These are phyloP conservation scores for Cepaea hortensis DNA, from an alignment of 2,888 invertebrate genomes.

Conservation along the genomic window DNA sequence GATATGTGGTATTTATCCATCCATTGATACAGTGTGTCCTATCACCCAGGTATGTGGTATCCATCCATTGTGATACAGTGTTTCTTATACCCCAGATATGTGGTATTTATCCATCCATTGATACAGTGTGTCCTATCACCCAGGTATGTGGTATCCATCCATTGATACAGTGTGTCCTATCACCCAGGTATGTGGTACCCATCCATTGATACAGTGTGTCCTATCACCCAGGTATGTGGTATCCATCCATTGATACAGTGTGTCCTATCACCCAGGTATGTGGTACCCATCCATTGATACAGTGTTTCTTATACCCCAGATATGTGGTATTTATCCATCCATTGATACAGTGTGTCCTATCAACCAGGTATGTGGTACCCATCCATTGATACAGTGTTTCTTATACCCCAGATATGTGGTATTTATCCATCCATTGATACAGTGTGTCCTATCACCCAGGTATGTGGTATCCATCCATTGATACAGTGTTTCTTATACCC, in stretches of 20 bases:
- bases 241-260: background rate
- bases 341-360: too few relatives aligned
- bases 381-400: background rate
- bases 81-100: background rate
- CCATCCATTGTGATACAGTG: background rate
- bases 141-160: too few relatives aligned
- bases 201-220: background rate
- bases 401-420: background rate
- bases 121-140: too few relatives aligned
- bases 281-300: background rate
- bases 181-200: background rate
- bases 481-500: background rate
- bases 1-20: slow-evolving; percentile 96
- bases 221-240: background rate
- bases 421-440: too few relatives aligned
- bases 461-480: slow-evolving; percentile 85
- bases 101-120: background rate
- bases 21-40: too few relatives aligned
- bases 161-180: background rate
- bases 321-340: background rate
- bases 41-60: background rate
- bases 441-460: slow-evolving; percentile 78
- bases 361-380: slow-evolving; percentile 87
- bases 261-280: too few relatives aligned
- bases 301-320: background rate